Percentiles rank a stretch among this genome's conserved stretches.
Evolutionary conservation across 2,113 vertebrate genomes (phyloP).

Genomic region (Chitala chitala): DNA sequence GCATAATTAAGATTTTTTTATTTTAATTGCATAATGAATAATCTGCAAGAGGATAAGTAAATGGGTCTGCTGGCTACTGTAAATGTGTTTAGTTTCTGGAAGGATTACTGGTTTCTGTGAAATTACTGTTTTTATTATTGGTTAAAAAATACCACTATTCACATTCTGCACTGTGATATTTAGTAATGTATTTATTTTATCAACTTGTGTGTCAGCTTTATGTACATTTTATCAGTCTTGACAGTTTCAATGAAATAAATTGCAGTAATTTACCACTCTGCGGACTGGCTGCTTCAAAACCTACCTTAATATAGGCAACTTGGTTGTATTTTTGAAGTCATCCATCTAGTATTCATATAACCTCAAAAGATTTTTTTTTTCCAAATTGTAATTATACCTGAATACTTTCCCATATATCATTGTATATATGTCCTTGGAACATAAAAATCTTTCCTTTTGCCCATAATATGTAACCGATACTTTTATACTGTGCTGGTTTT

Average conservation of each 20-base stretch:
- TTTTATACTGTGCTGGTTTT: too few relatives aligned
- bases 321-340: constrained; percentile 1
- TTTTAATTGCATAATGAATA: neutral
- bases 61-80: constrained; percentile 4
- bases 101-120: neutral
- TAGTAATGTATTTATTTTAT: constrained; percentile 23
- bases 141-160: constrained; percentile 21
- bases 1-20: neutral
- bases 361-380: neutral
- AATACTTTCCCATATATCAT: constrained; percentile 7
- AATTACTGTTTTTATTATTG: neutral
- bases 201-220: constrained; percentile 17
- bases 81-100: constrained; percentile 2
- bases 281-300: neutral
- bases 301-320: neutral
- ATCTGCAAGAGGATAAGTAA: neutral
- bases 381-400: neutral
- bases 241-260: constrained; percentile 1
- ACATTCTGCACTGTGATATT: constrained; percentile 41
- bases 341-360: neutral
- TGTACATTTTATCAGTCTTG: neutral
- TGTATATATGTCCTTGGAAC: neutral
- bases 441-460: neutral
- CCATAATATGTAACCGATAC: constrained; percentile 10
- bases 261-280: neutral